A percentile compares a stretch with the other conserved stretches of the same genome.
phyloP scores from a whole-genome alignment of 2,888 invertebrate genomes.

The Operophtera brumata region DNA sequence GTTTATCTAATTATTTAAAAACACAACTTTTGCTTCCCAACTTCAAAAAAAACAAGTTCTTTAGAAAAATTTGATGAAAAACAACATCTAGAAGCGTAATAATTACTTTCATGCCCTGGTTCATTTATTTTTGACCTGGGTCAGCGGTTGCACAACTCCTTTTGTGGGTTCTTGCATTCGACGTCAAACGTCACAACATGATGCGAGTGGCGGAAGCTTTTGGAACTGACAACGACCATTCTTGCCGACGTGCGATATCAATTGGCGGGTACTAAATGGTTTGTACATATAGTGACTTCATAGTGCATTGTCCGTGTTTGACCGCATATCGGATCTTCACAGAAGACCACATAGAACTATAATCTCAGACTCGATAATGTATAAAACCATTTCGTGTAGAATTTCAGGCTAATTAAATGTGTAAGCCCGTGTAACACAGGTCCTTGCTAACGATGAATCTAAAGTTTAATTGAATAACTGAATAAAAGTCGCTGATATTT shows the following conservation, averaged over 20 bases:
- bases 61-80: not conserved
- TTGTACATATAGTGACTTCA: constrained; percentile 78
- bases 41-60: too few relatives aligned
- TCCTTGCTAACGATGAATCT: not conserved
- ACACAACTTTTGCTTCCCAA: too few relatives aligned
- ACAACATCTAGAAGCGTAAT: too few relatives aligned
- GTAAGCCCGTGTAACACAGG: not conserved
- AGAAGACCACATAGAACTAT: constrained; percentile 15
- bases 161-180: not conserved
- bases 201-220: too few relatives aligned
- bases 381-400: constrained; percentile 5
- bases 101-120: too few relatives aligned
- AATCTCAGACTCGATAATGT: constrained; percentile 16
- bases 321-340: constrained; percentile 16
- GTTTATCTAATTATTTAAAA: too few relatives aligned
- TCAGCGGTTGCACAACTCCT: too few relatives aligned
- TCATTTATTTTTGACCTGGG: too few relatives aligned
- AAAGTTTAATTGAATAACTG: not conserved
- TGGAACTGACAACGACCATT: too few relatives aligned
- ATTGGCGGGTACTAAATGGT: constrained; percentile 45
- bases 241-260: not conserved
- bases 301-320: constrained; percentile 57
- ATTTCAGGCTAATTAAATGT: not conserved
- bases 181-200: too few relatives aligned
- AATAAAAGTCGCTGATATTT: too few relatives aligned